Base-by-base conservation (phyloP, 2,113 vertebrate genomes). In the Dipodomys ordii region DNA sequence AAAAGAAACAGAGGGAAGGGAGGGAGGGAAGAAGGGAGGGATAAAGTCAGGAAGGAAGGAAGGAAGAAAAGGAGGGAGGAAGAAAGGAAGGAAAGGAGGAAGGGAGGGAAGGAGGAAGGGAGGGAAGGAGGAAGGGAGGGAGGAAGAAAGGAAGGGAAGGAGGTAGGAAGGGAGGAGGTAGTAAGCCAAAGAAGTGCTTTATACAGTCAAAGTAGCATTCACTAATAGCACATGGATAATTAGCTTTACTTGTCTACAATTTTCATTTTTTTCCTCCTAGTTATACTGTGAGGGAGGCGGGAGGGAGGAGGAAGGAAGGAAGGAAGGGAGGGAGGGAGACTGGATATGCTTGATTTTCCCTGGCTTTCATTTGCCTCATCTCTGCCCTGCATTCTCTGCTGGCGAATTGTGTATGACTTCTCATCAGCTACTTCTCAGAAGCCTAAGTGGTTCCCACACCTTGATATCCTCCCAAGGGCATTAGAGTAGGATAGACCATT, bases 231-330 rank as follows among this genome's bases (percentile, higher is more conserved):
- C 6, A 23, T 25, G 15, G 57, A 20, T 39, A n/a, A 80, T 72
- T 53, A 80, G 35, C n/a, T 83, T 53, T 67, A 76, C 73, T 68
- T 87, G 74, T 76, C 28, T 77, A 84, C 10, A 87, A 69, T 77
- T 94, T 74, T 94, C 18, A 85, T 81, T 91, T 92, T 89, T 39
- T 84, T 79, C 95, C 95, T 94, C 84, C 60, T 88, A 95, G 94
- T 95, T 94, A 85, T 49, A 18, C 30, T 78, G 15, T 78, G 39
- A 39, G 39, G 39, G 39, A 39, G 39, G 39, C 3, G 39, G 39
- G 3, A 39, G 39, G 39, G 39, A 39, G 39, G 39, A 39, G 39
- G 39, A 39, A 68, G 53, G 53, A 16, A 57, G 53, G 46, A 39
- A 22, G 46, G 10, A n/a, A 28, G 20, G 83, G 25, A n/a, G n/a